These are phyloP conservation scores for Drosophila melanica DNA, from an alignment of 1,140 invertebrate genomes.

Conservation along the genomic window DNA sequence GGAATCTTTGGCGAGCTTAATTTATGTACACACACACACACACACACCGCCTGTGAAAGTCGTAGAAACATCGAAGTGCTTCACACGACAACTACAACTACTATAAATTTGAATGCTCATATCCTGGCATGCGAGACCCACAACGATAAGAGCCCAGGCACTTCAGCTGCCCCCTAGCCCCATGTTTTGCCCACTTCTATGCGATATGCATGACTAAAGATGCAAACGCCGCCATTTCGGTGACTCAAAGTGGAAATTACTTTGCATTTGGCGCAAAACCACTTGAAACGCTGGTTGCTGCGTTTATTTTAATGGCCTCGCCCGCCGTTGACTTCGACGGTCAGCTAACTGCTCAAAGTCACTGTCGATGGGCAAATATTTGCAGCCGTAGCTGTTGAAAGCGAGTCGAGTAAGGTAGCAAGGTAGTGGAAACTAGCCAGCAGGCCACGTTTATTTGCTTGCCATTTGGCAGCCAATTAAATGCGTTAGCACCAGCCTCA, in stretches of 20 bases:
- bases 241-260: constrained; percentile 75
- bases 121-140: constrained; percentile 51
- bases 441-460: constrained; percentile 33
- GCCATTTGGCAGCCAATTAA: constrained; percentile 44
- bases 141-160: constrained; percentile 43
- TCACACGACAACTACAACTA: constrained; percentile 45
- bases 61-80: constrained; percentile 44
- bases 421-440: no score
- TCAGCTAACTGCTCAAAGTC: constrained; percentile 52
- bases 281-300: constrained; percentile 66
- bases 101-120: constrained; percentile 80
- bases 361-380: constrained; percentile 51
- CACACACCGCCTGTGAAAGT: constrained; percentile 34
- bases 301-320: constrained; percentile 74
- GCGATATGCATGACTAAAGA: constrained; percentile 55
- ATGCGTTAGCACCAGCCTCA: constrained; percentile 23
- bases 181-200: neutral
- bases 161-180: neutral
- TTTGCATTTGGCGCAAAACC: constrained; percentile 57
- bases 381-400: constrained; percentile 5
- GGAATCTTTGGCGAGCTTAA: constrained; percentile 38
- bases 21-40: constrained; percentile 66
- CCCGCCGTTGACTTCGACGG: constrained; percentile 28
- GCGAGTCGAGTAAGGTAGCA: no score
- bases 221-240: constrained; percentile 62